Evolutionary conservation across 2,888 invertebrate genomes (phyloP), one percentile per base, ranked within the genome.

Genomic region (Pinctada fucata): DNA sequence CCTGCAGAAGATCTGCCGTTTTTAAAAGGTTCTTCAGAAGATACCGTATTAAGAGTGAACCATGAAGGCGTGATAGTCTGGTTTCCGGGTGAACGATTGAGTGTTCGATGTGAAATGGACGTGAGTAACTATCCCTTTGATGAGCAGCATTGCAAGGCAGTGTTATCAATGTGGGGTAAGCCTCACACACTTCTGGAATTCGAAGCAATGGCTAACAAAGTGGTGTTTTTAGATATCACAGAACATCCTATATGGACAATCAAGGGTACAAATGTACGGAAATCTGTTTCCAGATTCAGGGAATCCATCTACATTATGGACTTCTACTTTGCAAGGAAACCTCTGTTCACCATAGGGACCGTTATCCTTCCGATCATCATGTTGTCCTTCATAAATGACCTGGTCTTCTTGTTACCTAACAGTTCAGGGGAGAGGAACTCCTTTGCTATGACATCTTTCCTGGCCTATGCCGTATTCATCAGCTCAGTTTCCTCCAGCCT

Each of bases 361-460:
- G 8, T 75, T 45, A 13, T 69, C 10, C 8, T 52, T 3, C 75
- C 75, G n/a, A 13, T 63, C 4, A 45, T 49, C 13, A 47, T 75
- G 52, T 52, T 75, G 6, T 69, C 75, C 8, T 3, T 63, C 47
- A 45, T 75, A 2, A 69, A 49, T n/a, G n/a, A 69, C 1, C 69
- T 69, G 31, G 75, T 75, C 47, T 75, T 75, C n/a, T 13, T 75
- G 16, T 52, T 75, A 16, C 75, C 75, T 13, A 58, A 63, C 4
- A 69, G 69, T 47, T 75, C 75, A 2, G 75, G 75, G 3, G 75
- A 75, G 47, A 75, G 69, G 48, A 69, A 63, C 0, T 69, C 75
- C 2, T 63, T 69, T 47, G 69, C 69, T 2, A 69, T 63, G 2
- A 72, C 77, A 48, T 50, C 71, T n/a, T 78, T 75, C 16, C n/a